A percentile compares a stretch with the other conserved stretches of the same genome.
These are phyloP conservation scores for Agonopterix heracliana DNA, from an alignment of 2,888 invertebrate species.

Conservation along the genomic window DNA sequence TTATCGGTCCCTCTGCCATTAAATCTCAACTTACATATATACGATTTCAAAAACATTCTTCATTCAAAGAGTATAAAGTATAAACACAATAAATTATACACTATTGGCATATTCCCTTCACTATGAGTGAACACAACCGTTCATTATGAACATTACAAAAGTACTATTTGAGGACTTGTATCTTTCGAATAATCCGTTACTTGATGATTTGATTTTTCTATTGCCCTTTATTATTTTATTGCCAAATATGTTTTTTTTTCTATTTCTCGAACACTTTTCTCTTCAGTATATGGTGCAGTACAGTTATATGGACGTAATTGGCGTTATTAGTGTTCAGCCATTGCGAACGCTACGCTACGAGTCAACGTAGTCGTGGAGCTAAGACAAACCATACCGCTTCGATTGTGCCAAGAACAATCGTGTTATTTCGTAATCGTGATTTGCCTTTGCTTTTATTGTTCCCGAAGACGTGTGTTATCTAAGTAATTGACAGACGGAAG, in stretches of 20 bases:
- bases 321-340: constrained; percentile 19
- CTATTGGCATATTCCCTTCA: too few species aligned
- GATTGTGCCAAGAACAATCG: constrained; percentile 29
- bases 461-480: constrained; percentile 39
- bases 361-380: constrained; percentile 1
- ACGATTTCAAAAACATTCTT: background rate
- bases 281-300: too few species aligned
- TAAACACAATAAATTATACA: background rate
- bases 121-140: too few species aligned
- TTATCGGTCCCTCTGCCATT: too few species aligned
- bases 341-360: constrained; percentile 13
- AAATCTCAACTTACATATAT: too few species aligned
- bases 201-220: too few species aligned
- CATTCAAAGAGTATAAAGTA: background rate
- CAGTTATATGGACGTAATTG: constrained; percentile 15
- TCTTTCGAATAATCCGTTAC: too few species aligned
- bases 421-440: constrained; percentile 39
- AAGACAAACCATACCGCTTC: constrained; percentile 11
- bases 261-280: too few species aligned
- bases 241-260: too few species aligned
- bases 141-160: too few species aligned
- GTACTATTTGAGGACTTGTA: too few species aligned
- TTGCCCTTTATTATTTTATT: too few species aligned
- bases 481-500: constrained; percentile 34
- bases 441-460: constrained; percentile 30